Percentiles rank a stretch among this genome's conserved stretches.
phyloP scores from a whole-genome alignment of 2,797 vertebrate species.

The Premnoplex brunnescens region DNA sequence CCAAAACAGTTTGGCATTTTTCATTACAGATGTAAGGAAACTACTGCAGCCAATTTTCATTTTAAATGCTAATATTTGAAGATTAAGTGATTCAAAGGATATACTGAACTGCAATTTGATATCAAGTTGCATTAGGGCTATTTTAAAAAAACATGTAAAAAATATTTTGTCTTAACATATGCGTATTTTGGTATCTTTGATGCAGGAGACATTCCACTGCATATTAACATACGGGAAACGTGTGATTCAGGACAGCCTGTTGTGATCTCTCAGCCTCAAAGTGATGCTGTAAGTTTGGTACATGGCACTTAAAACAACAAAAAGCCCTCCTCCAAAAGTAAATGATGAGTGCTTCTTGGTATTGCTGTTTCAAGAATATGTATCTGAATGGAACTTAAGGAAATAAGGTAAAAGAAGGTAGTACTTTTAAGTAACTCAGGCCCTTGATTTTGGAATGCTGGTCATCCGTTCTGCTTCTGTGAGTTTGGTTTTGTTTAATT shows the following conservation, averaged over 20 bases:
- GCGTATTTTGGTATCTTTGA: background rate
- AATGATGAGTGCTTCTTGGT: background rate
- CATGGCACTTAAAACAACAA: background rate
- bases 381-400: background rate
- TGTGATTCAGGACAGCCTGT: constrained; percentile 90
- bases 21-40: background rate
- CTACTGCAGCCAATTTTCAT: constrained; percentile 12
- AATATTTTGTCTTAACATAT: background rate
- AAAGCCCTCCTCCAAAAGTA: background rate
- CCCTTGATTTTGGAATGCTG: background rate
- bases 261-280: constrained; percentile 89
- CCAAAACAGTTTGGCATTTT: background rate
- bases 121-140: constrained; percentile 1
- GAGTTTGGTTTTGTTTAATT: background rate
- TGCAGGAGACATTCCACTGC: constrained; percentile 91
- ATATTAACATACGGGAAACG: constrained; percentile 89
- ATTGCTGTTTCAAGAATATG: background rate
- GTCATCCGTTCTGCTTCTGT: background rate
- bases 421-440: background rate
- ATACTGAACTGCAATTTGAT: background rate
- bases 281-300: constrained; percentile 84
- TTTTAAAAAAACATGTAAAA: background rate
- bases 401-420: background rate
- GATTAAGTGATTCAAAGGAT: constrained; percentile 21
- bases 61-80: constrained; percentile 41